Base-by-base conservation (phyloP, 2,797 vertebrate species). In the Onychomys torridus region DNA sequence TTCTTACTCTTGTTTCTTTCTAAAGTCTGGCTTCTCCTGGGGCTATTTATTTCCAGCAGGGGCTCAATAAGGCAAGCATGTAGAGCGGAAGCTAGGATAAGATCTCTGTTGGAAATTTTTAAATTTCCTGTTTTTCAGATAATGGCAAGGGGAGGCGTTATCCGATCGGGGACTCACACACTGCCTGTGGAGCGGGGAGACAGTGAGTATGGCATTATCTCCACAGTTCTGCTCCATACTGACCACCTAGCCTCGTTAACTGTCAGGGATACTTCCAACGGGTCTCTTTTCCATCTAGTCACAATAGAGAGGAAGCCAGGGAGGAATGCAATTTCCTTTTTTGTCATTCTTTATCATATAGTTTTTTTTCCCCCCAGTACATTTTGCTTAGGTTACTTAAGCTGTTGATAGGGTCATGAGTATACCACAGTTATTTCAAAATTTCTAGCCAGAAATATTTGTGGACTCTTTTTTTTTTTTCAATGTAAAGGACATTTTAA, bases 71-170 rank as follows among this genome's bases (percentile, higher is more conserved):
- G 65, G 43, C 14, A 89, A 86, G 49, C n/a, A 32, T 57, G n/a
- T 59, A 10, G 14, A 59, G 40, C 63, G 37, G 69, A 93, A 65
- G 12, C 13, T 16, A 49, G 32, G 37, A 46, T 82, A 78, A 88
- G 40, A 90, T 87, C 34, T 49, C 40, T 61, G 10, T 21, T 40
- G 40, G 46, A 43, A 7, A 91, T 1, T 21, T 93, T 94, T 94
- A 40, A 43, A 21, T 82, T 90, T 84, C 43, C 6, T 82, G 90
- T 95, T 85, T 14, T 97, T 49, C 93, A 99, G 99, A 98, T 99
- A 96, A 97, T 99, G 98, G 99, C 99, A 87, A 99, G 97, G 95
- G 99, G 99, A 92, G 94, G 97, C 17, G 98, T 99, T 93, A 98
- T 98, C 77, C 96, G 93, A 29, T 97, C 98, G 0, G 99, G 98